Evolutionary conservation across 2,797 vertebrate genomes (phyloP).

Genomic region (Setipinna tenuifilis): DNA sequence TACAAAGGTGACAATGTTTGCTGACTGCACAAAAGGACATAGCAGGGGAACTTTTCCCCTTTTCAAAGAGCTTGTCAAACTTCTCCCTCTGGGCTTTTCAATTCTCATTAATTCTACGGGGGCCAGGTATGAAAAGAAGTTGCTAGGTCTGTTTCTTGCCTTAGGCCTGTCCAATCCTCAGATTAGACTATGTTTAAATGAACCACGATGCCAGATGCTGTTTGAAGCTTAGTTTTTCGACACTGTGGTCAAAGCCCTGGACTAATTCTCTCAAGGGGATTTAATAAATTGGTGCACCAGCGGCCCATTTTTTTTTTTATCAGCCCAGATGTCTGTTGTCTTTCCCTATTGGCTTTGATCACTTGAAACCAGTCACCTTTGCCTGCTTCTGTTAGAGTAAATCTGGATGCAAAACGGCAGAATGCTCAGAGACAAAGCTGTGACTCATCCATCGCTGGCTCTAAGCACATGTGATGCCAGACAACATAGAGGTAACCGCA

Average conservation of each 20-base stretch:
- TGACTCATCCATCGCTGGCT: background rate
- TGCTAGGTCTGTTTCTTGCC: background rate
- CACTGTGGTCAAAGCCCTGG: constrained; percentile 12
- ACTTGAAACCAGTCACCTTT: background rate
- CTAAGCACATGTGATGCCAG: background rate
- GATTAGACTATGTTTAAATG: background rate
- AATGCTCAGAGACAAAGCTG: background rate
- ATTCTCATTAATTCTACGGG: constrained; percentile 46
- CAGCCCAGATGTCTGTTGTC: constrained; percentile 8
- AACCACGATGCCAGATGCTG: background rate
- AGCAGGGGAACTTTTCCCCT: constrained; percentile 44
- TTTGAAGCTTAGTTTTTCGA: constrained; percentile 16
- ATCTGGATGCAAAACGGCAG: background rate
- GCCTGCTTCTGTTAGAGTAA: background rate
- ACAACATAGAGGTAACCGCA: background rate
- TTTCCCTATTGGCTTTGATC: background rate
- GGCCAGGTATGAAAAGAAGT: background rate
- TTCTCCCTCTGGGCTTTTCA: constrained; percentile 35
- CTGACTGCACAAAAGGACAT: constrained; percentile 58
- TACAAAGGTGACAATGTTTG: constrained; percentile 62
- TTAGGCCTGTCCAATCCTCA: background rate
- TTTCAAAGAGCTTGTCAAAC: constrained; percentile 56
- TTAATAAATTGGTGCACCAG: background rate
- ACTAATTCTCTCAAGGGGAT: constrained; percentile 8
- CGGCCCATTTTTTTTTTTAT: background rate